phyloP scores from a whole-genome alignment of 2,113 vertebrate genomes.

The Nansenia antarctica region DNA sequence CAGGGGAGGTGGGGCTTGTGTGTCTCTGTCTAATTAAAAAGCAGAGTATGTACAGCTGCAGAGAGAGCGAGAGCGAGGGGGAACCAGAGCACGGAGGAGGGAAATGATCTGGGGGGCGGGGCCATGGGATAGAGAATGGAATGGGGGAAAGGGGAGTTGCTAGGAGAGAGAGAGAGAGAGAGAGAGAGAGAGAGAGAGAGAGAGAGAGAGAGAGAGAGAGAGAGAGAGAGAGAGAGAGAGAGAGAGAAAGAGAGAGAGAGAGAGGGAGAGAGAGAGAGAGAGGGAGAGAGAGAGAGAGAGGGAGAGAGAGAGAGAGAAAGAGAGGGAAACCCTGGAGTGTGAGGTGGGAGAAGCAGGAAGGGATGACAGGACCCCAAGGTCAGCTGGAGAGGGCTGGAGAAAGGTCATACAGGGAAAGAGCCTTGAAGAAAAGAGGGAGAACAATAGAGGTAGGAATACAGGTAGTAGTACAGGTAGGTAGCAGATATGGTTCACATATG shows the following conservation, averaged over 20 bases:
- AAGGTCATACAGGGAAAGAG: conserved; percentile 47
- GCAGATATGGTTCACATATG: conserved; percentile 52
- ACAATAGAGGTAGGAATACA: not conserved
- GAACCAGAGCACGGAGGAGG: conserved; percentile 20
- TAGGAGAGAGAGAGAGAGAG: not conserved
- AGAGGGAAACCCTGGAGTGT: conserved; percentile 7
- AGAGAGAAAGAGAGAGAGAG: not conserved
- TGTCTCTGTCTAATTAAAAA: conserved; percentile 77
- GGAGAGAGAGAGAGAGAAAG: not conserved
- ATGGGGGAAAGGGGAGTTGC: too few relatives aligned
- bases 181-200: conserved; percentile 68
- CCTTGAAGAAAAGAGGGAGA: not conserved
- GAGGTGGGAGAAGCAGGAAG: conserved; percentile 29
- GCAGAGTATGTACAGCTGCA: conserved; percentile 75
- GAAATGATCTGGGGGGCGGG: conserved; percentile 53
- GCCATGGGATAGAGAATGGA: conserved; percentile 37
- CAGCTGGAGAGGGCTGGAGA: conserved; percentile 60
- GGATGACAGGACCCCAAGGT: conserved; percentile 64
- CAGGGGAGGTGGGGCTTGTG: conserved; percentile 60
- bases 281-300: conserved; percentile 16
- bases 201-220: conserved; percentile 70
- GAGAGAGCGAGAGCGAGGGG: conserved; percentile 52
- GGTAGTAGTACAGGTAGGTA: not conserved
- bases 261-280: conserved; percentile 7
- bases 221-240: conserved; percentile 64